phyloP scores from a whole-genome alignment of 2,888 invertebrate genomes.

The Catocala nupta region DNA sequence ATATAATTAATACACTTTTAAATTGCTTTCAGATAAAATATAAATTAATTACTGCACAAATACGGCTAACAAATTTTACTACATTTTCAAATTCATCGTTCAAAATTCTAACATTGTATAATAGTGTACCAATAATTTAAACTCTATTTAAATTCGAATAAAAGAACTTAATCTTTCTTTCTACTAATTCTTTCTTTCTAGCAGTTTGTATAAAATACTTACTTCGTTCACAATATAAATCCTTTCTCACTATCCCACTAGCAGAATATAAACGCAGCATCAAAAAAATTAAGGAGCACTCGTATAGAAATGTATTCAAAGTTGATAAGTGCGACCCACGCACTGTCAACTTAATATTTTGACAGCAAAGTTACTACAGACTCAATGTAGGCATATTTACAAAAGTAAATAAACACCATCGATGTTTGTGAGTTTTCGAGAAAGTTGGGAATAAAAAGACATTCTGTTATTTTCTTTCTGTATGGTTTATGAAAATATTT shows the following conservation, averaged over 20 bases:
- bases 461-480: background rate
- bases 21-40: too few species aligned
- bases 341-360: slow-evolving; percentile 51
- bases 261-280: slow-evolving; percentile 32
- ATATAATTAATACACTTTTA: too few species aligned
- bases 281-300: slow-evolving; percentile 26
- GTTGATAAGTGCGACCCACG: slow-evolving; percentile 54
- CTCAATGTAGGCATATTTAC: slow-evolving; percentile 30
- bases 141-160: too few species aligned
- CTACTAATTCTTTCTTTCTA: too few species aligned
- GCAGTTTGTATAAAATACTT: too few species aligned
- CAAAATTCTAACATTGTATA: too few species aligned
- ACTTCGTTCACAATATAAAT: too few species aligned
- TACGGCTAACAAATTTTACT: too few species aligned
- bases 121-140: too few species aligned
- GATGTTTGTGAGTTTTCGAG: slow-evolving; percentile 17
- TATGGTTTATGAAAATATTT: slow-evolving; percentile 10
- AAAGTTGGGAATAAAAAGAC: slow-evolving; percentile 20
- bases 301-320: slow-evolving; percentile 38
- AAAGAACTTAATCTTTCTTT: too few species aligned
- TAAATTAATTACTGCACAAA: too few species aligned
- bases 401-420: slow-evolving; percentile 42
- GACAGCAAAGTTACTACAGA: slow-evolving; percentile 42
- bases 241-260: slow-evolving; percentile 3
- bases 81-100: too few species aligned